Base-by-base conservation (phyloP, 2,888 invertebrate species). In the Augochlorella aurata region DNA sequence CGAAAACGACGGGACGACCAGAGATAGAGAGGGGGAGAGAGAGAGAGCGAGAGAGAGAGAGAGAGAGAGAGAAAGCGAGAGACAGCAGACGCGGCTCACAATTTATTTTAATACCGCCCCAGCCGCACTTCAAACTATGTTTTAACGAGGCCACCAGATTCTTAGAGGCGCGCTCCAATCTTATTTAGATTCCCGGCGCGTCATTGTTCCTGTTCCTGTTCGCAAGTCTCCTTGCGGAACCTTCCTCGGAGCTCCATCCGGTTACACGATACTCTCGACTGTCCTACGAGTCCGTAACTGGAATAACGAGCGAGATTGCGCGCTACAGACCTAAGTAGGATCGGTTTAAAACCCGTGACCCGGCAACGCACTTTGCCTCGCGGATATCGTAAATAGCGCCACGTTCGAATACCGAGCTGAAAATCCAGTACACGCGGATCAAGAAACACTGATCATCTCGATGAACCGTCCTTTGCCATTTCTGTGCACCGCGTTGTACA, bases 71-170 rank as follows among this genome's bases (percentile, higher is more conserved):
- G 38, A 47, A 12, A 8, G 1, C 47, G 47, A 38, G 38, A 38
- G 38, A 38, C 5, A 38, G 38, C 52, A 10, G 52, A 8, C 52
- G 2, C 10, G n/a, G 52, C 0, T 54, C 52, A 21, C 52, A 21
- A 54, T 54, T 54, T 54, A 54, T 54, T 54, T 54, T 54, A 54
- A 54, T 54, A 10, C 52, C n/a, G 21, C 52, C 21, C 52, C 52
- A 8, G 21, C 52, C 10, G 9, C n/a, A 21, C 21, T 54, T 10
- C 21, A 7, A 50, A 54, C 21, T 54, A n/a, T n/a, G 52, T 54
- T 54, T 54, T 54, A 54, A 54, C 52, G 21, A 54, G 21, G 52
- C 52, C n/a, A 21, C n/a, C 52, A 2, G n/a, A 54, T 18, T 50
- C 21, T 54, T 10, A 21, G 52, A 54, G 52, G n/a, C 52, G 47